These are phyloP conservation scores for Narcine bancroftii DNA, from an alignment of 2,113 vertebrate species.

Conservation along the genomic window DNA sequence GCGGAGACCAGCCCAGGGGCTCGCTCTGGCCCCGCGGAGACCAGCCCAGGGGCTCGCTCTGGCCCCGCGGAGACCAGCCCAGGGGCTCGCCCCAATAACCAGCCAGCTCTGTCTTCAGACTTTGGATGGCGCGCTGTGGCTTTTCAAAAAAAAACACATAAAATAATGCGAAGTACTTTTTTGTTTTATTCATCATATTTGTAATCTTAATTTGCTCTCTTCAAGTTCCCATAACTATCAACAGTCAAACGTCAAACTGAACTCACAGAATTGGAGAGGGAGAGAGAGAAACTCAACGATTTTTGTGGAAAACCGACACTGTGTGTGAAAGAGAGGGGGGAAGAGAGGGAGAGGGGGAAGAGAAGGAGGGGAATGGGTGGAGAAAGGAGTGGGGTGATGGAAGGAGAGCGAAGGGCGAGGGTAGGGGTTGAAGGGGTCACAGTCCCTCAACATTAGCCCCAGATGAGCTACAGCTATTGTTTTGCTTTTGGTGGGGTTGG, in stretches of 20 bases:
- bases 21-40: not conserved
- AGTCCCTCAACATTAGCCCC: not conserved
- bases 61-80: too few relatives aligned
- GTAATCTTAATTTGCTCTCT: not conserved
- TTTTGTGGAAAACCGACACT: too few relatives aligned
- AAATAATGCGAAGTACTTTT: not conserved
- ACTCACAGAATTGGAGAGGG: not conserved
- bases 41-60: not conserved
- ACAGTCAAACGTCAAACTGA: not conserved
- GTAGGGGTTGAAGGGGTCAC: not conserved
- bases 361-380: not conserved
- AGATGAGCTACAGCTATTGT: not conserved
- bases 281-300: not conserved
- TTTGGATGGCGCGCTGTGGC: not conserved
- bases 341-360: too few relatives aligned
- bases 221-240: not conserved
- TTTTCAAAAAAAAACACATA: not conserved
- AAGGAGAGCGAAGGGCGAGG: too few relatives aligned
- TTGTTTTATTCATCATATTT: too few relatives aligned
- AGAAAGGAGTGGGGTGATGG: not conserved
- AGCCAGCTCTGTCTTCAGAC: not conserved
- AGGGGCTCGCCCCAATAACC: not conserved
- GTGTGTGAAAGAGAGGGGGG: too few relatives aligned
- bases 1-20: too few relatives aligned
- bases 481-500: not conserved